Evolutionary conservation across 2,888 invertebrate genomes (phyloP), one percentile per base, ranked within the genome.

Genomic region (Carcina quercana): DNA sequence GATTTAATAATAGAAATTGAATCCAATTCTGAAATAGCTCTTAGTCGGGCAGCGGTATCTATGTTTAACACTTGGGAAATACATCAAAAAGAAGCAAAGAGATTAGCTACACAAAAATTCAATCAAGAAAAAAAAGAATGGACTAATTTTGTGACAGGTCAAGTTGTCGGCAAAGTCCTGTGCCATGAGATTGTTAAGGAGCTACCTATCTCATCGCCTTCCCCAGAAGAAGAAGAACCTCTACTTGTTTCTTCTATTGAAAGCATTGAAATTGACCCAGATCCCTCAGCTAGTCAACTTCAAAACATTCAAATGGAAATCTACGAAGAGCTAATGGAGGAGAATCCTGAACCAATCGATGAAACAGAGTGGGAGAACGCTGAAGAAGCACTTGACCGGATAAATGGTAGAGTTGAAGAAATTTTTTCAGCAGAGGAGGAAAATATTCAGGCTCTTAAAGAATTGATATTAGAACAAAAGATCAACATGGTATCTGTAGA

Each of bases 1-100:
- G 89, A 90, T 57, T 46, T 88, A 32, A 56, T 89, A 5, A 59
- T 89, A 25, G 79, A 86, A 54, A 51, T 88, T 38, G 66, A 74
- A 39, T 64, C 68, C 17, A 63, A 50, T 46, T 40, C 52, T 4
- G 78, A 79, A 30, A 58, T 42, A 15, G 42, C 66, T 3, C 21
- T 70, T n/a, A 43, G 63, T 37, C 66, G 86, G 37, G 25, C 75
- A 13, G 50, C 71, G 2, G 52, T 67, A 6, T 33, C 34, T 27
- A 66, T 78, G 56, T 53, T 79, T 20, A 57, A 63, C 29, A 45
- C 42, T 13, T 86, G 86, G 80, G 71, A 71, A 62, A 42, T 42
- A 43, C 70, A 85, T 50, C 45, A 59, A 11, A 61, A 62, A 32
- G 68, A 78, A 33, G 70, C 76, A 1, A 70, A 75, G 47, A 51